phyloP scores from a whole-genome alignment of 64 coral and sea anemone species.

The Stichodactyla mertensii region DNA sequence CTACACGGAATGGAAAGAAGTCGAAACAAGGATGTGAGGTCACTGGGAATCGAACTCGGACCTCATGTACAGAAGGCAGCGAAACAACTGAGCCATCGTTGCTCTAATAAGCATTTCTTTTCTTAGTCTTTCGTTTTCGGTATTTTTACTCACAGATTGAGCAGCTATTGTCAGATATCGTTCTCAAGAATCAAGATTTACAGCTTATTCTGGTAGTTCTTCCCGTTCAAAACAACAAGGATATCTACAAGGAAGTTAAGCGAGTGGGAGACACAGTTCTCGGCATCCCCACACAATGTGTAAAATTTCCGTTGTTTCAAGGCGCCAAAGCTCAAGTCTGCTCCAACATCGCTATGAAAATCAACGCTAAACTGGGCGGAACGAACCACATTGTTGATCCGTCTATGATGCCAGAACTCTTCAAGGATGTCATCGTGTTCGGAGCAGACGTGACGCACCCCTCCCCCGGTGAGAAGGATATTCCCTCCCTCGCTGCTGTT shows the following conservation, averaged over 20 bases:
- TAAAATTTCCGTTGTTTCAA: constrained; percentile 35
- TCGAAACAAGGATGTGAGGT: too few species aligned
- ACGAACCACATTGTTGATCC: constrained; percentile 66
- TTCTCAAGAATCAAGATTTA: not conserved
- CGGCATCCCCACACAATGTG: constrained; percentile 74
- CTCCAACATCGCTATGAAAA: constrained; percentile 75
- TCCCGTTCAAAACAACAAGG: constrained; percentile 44
- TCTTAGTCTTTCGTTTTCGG: too few species aligned
- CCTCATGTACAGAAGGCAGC: too few species aligned
- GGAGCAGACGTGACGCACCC: constrained; percentile 90
- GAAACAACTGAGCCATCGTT: too few species aligned
- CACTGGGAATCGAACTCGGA: too few species aligned
- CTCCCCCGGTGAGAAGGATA: constrained; percentile 50
- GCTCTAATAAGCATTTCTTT: too few species aligned
- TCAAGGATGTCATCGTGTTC: constrained; percentile 69
- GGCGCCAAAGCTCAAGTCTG: constrained; percentile 52
- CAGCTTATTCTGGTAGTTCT: constrained; percentile 71
- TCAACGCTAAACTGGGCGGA: constrained; percentile 75
- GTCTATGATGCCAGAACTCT: constrained; percentile 20
- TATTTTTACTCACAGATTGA: constrained; percentile 28
- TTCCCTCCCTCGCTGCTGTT: constrained; percentile 86
- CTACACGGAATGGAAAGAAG: too few species aligned
- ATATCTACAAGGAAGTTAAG: constrained; percentile 61
- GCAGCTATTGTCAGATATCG: constrained; percentile 17
- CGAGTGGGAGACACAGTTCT: constrained; percentile 56